Evolutionary conservation across 2,888 invertebrate genomes (phyloP).

Genomic region (Melieria picta): DNA sequence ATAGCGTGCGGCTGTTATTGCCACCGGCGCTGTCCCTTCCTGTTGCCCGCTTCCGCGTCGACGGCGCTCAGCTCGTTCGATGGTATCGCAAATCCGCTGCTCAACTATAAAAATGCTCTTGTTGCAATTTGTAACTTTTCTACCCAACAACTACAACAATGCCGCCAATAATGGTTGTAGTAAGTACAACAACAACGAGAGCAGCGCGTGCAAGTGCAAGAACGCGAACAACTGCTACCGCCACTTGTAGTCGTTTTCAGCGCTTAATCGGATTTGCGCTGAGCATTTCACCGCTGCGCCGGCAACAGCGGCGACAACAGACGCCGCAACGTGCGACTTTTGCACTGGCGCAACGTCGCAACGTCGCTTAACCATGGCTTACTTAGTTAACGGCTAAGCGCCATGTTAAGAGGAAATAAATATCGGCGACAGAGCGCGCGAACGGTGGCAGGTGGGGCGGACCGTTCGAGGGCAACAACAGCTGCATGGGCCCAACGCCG

Average conservation of each 20-base stretch:
- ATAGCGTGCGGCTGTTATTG: not conserved
- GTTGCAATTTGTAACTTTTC: constrained; percentile 56
- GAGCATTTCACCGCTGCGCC: too few relatives aligned
- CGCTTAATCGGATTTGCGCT: constrained; percentile 20
- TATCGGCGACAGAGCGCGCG: too few relatives aligned
- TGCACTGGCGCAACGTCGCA: too few relatives aligned
- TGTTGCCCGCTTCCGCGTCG: constrained; percentile 48
- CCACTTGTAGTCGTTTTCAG: not conserved
- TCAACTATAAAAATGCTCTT: constrained; percentile 55
- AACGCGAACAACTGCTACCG: not conserved
- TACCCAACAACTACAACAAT: constrained; percentile 30
- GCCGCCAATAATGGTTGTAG: constrained; percentile 4
- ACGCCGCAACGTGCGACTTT: too few relatives aligned
- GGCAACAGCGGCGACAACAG: too few relatives aligned
- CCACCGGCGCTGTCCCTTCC: constrained; percentile 42
- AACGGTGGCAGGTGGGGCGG: too few relatives aligned
- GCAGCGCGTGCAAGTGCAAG: not conserved
- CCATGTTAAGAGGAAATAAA: too few relatives aligned
- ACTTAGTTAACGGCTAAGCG: too few relatives aligned
- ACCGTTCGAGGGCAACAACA: too few relatives aligned
- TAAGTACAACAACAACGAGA: constrained; percentile 16
- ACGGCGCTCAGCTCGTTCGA: constrained; percentile 18
- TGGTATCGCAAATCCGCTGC: constrained; percentile 51
- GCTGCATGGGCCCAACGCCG: too few relatives aligned
- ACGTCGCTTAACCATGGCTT: too few relatives aligned